These are phyloP conservation scores for Achroia grisella DNA, from an alignment of 1,140 invertebrate species.

Conservation along the genomic window DNA sequence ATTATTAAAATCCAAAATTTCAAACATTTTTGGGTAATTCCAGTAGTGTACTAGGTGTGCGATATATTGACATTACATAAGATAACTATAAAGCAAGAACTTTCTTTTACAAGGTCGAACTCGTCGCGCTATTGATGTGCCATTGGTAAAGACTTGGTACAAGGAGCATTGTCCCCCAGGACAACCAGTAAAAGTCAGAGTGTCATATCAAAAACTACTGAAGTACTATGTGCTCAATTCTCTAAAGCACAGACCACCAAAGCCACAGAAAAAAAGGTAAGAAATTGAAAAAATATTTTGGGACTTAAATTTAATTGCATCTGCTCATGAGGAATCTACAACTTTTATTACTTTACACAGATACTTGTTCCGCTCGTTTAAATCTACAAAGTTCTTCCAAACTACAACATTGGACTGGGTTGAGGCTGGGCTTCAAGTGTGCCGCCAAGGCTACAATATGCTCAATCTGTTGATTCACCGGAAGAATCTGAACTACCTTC, in stretches of 20 bases:
- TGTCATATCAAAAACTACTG: conserved; percentile 98
- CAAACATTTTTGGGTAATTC: too few species aligned
- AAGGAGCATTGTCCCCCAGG: conserved; percentile 98
- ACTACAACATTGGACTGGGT: conserved; percentile 99
- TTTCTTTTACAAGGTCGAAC: conserved; percentile 76
- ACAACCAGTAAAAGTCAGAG: conserved; percentile 98
- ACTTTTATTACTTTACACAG: conserved; percentile 27
- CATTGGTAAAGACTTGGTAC: conserved; percentile 98
- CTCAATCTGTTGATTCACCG: conserved; percentile 98
- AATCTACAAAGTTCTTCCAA: conserved; percentile 99
- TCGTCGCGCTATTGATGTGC: conserved; percentile 95
- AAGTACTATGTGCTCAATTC: conserved; percentile 99
- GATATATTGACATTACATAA: too few species aligned
- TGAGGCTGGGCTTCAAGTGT: conserved; percentile 98
- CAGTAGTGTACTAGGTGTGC: too few species aligned
- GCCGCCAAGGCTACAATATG: conserved; percentile 99
- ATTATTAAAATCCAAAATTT: too few species aligned
- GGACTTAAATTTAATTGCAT: conserved; percentile 2
- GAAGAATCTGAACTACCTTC: conserved; percentile 99
- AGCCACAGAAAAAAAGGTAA: conserved; percentile 97
- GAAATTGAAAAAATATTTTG: conserved; percentile 18
- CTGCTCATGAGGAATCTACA: background rate
- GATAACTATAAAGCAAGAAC: too few species aligned
- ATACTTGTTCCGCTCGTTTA: conserved; percentile 98
- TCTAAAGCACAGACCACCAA: conserved; percentile 96